A percentile compares a stretch with the other conserved stretches of the same genome.
Evolutionary conservation across 2,797 vertebrate species (phyloP).

Genomic region (Benthosema pterotum): DNA sequence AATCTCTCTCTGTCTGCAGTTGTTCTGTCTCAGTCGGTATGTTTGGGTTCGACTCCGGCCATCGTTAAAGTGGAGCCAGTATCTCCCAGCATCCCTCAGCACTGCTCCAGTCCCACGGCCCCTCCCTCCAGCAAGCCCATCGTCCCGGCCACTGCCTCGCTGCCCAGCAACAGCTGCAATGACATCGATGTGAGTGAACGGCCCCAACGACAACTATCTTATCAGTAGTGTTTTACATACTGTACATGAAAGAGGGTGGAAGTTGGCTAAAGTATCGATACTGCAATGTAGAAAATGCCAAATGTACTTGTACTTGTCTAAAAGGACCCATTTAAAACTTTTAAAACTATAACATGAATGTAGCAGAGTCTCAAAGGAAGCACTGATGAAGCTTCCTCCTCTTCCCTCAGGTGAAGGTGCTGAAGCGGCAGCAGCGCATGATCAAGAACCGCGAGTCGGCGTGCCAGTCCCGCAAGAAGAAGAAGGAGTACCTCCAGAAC

Average conservation of each 20-base stretch:
- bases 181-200: slow-evolving; percentile 83
- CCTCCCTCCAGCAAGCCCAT: slow-evolving; percentile 82
- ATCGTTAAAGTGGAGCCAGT: slow-evolving; percentile 84
- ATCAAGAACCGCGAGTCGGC: slow-evolving; percentile 94
- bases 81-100: slow-evolving; percentile 72
- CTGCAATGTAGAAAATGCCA: no score
- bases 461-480: slow-evolving; percentile 91
- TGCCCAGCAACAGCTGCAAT: slow-evolving; percentile 68
- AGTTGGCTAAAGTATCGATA: no score
- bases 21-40: slow-evolving; percentile 80
- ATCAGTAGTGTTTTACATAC: no score
- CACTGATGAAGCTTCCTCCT: no score
- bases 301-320: no score
- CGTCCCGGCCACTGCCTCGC: slow-evolving; percentile 76
- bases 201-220: no score
- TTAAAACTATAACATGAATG: no score
- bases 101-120: slow-evolving; percentile 61
- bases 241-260: no score
- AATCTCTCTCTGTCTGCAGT: slow-evolving; percentile 57
- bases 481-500: slow-evolving; percentile 92
- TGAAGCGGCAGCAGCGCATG: slow-evolving; percentile 94
- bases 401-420: slow-evolving; percentile 82
- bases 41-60: slow-evolving; percentile 76
- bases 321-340: no score
- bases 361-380: no score